Evolutionary conservation across 1,140 invertebrate genomes (phyloP).

Genomic region (Chlorops oryzae): DNA sequence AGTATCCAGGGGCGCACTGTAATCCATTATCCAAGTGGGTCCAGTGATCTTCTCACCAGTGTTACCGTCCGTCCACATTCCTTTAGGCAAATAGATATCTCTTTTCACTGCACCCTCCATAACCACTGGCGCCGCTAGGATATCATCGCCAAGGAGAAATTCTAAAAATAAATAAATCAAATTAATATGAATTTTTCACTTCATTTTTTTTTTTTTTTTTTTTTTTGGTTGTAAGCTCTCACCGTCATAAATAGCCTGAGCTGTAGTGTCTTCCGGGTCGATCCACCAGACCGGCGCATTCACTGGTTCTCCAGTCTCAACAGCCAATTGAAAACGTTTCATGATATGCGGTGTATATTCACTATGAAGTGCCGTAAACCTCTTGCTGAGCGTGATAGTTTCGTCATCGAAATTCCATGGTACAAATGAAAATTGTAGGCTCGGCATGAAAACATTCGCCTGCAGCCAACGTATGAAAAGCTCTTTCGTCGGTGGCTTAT

Average conservation of each 20-base stretch:
- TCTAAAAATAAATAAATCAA: constrained; percentile 53
- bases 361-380: constrained; percentile 64
- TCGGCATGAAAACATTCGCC: constrained; percentile 78
- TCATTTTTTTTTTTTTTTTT: not conserved
- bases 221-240: constrained; percentile 18
- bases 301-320: constrained; percentile 62
- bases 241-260: constrained; percentile 64
- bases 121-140: constrained; percentile 81
- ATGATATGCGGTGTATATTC: constrained; percentile 59
- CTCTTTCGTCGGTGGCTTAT: constrained; percentile 62
- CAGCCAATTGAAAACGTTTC: constrained; percentile 55
- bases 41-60: constrained; percentile 51
- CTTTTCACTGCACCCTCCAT: constrained; percentile 57
- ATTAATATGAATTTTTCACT: not conserved
- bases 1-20: constrained; percentile 59
- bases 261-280: constrained; percentile 60
- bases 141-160: constrained; percentile 73
- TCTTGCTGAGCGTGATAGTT: constrained; percentile 59
- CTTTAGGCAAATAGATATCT: constrained; percentile 71
- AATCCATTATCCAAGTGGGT: constrained; percentile 59
- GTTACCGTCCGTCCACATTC: constrained; percentile 61
- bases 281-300: constrained; percentile 93
- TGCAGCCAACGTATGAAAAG: constrained; percentile 88
- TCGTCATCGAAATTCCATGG: constrained; percentile 82
- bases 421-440: constrained; percentile 78